These are phyloP conservation scores for Acromyrmex heyeri DNA, from an alignment of 1,140 invertebrate species.

Conservation along the genomic window DNA sequence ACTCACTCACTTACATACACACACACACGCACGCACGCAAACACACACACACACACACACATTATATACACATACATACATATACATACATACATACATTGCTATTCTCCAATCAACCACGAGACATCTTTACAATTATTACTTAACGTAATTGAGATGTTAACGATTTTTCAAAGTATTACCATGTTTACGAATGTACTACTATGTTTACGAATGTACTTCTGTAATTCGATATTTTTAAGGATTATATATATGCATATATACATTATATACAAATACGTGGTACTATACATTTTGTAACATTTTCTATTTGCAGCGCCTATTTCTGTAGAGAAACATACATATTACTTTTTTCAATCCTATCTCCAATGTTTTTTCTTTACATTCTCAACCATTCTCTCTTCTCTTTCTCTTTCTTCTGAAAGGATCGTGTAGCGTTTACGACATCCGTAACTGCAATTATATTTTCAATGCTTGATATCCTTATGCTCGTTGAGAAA, in stretches of 20 bases:
- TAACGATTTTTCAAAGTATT: conserved; percentile 72
- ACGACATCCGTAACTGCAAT: conserved; percentile 12
- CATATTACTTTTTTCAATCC: conserved; percentile 50
- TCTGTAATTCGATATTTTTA: conserved; percentile 77
- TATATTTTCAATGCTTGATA: conserved; percentile 14
- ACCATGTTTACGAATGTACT: conserved; percentile 74
- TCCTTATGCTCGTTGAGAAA: neutral
- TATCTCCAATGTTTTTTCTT: conserved; percentile 40
- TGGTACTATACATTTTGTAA: conserved; percentile 57
- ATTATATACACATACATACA: neutral
- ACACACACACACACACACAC: too few species aligned
- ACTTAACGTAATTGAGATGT: conserved; percentile 67
- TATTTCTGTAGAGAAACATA: conserved; percentile 61
- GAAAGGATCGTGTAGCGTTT: neutral
- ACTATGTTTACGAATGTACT: conserved; percentile 74
- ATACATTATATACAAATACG: conserved; percentile 50
- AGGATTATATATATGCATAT: conserved; percentile 68
- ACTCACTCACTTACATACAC: too few species aligned
- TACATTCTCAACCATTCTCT: conserved; percentile 11
- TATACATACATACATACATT: neutral
- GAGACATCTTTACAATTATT: conserved; percentile 54
- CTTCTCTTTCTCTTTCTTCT: conserved; percentile 24
- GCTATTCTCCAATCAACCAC: conserved; percentile 30
- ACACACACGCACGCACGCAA: neutral
- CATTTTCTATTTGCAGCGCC: conserved; percentile 68